These are phyloP conservation scores for Leucophenga montana DNA, from an alignment of 2,888 invertebrate genomes.

Conservation along the genomic window DNA sequence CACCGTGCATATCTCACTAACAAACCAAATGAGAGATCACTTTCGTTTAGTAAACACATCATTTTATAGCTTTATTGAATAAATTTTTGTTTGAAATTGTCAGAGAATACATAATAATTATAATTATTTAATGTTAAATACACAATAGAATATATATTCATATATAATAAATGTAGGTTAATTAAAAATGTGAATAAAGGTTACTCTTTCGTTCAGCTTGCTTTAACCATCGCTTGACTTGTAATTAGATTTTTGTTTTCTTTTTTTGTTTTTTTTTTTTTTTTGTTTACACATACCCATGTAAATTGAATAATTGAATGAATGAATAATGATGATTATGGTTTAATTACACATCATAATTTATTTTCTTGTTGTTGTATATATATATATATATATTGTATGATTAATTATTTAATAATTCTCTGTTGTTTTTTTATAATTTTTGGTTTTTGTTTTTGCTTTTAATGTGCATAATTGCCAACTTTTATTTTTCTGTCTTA, in stretches of 20 bases:
- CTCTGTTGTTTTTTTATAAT: background rate
- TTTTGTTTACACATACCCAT: conserved; percentile 13
- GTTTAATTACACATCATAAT: background rate
- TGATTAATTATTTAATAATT: conserved; percentile 11
- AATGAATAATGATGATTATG: background rate
- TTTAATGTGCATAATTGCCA: background rate
- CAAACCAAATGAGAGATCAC: too few relatives aligned
- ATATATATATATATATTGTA: background rate
- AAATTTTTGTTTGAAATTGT: conserved; percentile 56
- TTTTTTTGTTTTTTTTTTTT: conserved; percentile 11
- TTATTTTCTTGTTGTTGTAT: too few relatives aligned
- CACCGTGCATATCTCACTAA: too few relatives aligned
- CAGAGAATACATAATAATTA: conserved; percentile 62
- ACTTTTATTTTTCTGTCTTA: conserved; percentile 2
- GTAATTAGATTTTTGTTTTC: background rate
- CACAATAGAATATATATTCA: conserved; percentile 17
- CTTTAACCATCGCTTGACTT: background rate
- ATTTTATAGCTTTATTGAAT: conserved; percentile 65
- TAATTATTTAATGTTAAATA: conserved; percentile 38
- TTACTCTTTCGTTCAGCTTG: background rate
- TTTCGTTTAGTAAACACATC: conserved; percentile 54
- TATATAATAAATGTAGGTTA: conserved; percentile 3
- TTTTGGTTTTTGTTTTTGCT: background rate
- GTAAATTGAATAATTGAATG: conserved; percentile 11
- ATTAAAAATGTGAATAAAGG: conserved; percentile 10